phyloP scores from a whole-genome alignment of 1,140 invertebrate species.

The Drosophila novamexicana region DNA sequence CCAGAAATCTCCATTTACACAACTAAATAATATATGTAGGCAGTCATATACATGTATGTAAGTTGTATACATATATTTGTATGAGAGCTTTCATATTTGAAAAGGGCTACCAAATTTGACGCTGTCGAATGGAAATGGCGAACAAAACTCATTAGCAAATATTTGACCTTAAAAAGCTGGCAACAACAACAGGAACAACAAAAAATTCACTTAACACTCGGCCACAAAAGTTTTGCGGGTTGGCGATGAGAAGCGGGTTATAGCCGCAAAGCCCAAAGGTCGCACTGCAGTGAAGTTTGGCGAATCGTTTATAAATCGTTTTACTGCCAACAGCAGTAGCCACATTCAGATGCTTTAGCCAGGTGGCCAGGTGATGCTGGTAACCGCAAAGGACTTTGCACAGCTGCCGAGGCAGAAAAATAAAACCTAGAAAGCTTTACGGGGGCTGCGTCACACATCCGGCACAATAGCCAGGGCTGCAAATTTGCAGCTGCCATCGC shows the following conservation, averaged over 20 bases:
- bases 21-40: constrained; percentile 21
- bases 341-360: constrained; percentile 12
- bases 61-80: neutral
- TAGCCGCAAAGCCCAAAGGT: constrained; percentile 57
- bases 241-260: constrained; percentile 9
- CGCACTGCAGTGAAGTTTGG: constrained; percentile 59
- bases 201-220: constrained; percentile 72
- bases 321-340: constrained; percentile 48
- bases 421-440: constrained; percentile 39
- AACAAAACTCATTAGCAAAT: constrained; percentile 79
- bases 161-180: constrained; percentile 55
- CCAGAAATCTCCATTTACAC: constrained; percentile 16
- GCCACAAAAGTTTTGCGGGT: constrained; percentile 55
- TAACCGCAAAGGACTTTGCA: constrained; percentile 31
- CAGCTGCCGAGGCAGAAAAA: constrained; percentile 21
- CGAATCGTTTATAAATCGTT: constrained; percentile 81
- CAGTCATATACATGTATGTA: neutral
- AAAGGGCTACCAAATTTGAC: constrained; percentile 55
- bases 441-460: constrained; percentile 22
- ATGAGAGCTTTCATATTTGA: constrained; percentile 16
- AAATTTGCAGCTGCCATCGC: constrained; percentile 1
- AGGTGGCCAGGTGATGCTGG: constrained; percentile 18
- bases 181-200: constrained; percentile 21
- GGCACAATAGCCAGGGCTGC: constrained; percentile 13
- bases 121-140: constrained; percentile 53